Conservation (phyloP, 1,140 invertebrate species). For the Temnothorax nylanderi region DNA sequence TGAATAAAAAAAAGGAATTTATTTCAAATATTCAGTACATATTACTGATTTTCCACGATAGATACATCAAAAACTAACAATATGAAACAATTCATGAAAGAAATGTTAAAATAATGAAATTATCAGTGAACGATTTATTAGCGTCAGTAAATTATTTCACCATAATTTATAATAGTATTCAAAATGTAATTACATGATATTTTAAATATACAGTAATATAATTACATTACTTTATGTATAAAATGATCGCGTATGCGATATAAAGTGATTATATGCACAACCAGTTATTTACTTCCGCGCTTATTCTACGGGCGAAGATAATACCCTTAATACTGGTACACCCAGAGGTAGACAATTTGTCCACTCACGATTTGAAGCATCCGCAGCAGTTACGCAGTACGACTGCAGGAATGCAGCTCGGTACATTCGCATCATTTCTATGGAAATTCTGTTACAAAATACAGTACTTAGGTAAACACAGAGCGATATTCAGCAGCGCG, state of each 20-base stretch:
- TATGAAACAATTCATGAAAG: not conserved
- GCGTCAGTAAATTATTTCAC: not conserved
- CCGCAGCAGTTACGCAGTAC: constrained; percentile 1
- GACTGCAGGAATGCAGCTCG: not conserved
- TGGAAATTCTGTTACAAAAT: constrained; percentile 35
- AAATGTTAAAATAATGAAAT: not conserved
- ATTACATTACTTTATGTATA: not conserved
- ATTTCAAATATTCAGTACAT: not conserved
- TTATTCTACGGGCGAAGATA: constrained; percentile 2
- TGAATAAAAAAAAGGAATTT: not conserved
- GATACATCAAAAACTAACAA: not conserved
- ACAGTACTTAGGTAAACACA: not conserved
- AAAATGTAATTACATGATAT: constrained; percentile 7
- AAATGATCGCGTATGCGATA: not conserved
- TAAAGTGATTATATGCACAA: not conserved
- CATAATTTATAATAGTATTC: not conserved
- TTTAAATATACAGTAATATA: not conserved
- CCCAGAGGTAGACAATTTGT: constrained; percentile 29
- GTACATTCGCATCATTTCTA: constrained; percentile 24
- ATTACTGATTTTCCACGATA: not conserved
- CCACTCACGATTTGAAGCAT: constrained; percentile 36
- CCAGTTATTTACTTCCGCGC: constrained; percentile 7
- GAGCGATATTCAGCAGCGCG: not conserved
- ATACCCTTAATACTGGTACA: constrained; percentile 20
- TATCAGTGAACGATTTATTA: not conserved